Evolutionary conservation across 2,113 vertebrate species (phyloP), one percentile per base, ranked within the genome.

Genomic region (Notechis scutatus): DNA sequence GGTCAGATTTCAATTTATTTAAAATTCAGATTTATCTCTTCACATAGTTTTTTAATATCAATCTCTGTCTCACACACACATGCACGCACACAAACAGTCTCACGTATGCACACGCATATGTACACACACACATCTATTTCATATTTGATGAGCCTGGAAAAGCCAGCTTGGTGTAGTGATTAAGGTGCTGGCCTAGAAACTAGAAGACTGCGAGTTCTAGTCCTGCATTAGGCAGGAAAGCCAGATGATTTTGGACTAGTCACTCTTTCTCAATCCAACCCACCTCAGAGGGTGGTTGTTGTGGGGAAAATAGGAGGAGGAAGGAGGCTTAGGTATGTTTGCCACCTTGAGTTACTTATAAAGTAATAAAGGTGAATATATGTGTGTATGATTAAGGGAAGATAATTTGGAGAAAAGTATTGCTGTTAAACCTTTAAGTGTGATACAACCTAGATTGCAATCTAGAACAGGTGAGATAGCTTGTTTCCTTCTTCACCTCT

Each of bases 1-100:
- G 94, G 95, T 96, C 95, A 94, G 12, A 94, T 96, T 96, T 94
- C 91, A 96, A 94, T 91, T 94, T 95, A 57, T 69, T 94, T 95
- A 93, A 95, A 96, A 85, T 91, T 52, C 93, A 87, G 90, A 81
- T 95, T 96, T 95, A 95, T 89, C 93, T 95, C 91, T 81, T 81
- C 74, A 81, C 8, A 1, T 81, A 81, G 42, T 42, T 81, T 34
- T 74, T 81, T 21, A 81, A 81, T 81, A 8, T 81, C n/a, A 8
- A 0, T 74, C 69, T 69, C 61, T 69, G 29, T 69, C 61, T 8
- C 69, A 1, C n/a, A 34, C n/a, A 74, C 14, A 74, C 64, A 69
- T 29, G 34, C 64, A 74, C 5, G 18, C 4, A 69, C 3, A 61
- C 23, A 61, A 2, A 61, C 23, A 61, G 20, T 57, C 1, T 57